Base-by-base conservation (phyloP, 2,113 vertebrate species). In the Ranitomeya imitator region DNA sequence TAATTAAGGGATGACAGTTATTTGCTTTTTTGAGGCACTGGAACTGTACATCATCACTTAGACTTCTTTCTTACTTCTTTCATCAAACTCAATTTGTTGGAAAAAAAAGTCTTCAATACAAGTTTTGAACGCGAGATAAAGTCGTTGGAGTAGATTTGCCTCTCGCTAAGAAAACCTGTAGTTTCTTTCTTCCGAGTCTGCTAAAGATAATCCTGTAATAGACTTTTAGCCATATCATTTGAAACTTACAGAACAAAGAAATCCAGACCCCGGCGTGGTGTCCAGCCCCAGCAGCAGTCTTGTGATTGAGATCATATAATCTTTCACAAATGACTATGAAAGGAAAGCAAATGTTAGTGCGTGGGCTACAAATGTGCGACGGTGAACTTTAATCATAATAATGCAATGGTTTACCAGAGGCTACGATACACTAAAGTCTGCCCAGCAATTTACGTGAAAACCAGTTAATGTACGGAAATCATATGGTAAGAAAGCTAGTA, bases 251-350 rank as follows among this genome's bases (percentile, higher is more conserved):
- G 96, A 96, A 91, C 95, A 96, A 90, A 96, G 96, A 94, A 96
- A 96, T 7, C 95, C 96, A 73, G 96, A 96, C 92, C 96, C 95
- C 87, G 96, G 96, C 84, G 94, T 96, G 10, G 96, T 96, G 90
- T 96, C 96, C 91, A 96, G 90, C 90, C 96, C 96, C 90, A 96
- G 90, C 5, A 96, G 94, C 91, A 96, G 95, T 92, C 96, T 95
- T 92, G 95, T 94, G 89, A 96, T 96, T 86, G 95, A 96, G 91
- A 96, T 96, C 96, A 96, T 96, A 88, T 96, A 96, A 90, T 96
- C 96, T 90, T 96, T 96, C 92, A 96, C 96, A 93, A 96, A 96
- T 14, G 96, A 96, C 96, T 96, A 93, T 21, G 92, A 92, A 18
- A 88, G 69, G 92, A 90, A 89, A 89, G 87, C 59, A 90, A 90